phyloP scores from a whole-genome alignment of 2,113 vertebrate genomes.

The Piaya cayana region DNA sequence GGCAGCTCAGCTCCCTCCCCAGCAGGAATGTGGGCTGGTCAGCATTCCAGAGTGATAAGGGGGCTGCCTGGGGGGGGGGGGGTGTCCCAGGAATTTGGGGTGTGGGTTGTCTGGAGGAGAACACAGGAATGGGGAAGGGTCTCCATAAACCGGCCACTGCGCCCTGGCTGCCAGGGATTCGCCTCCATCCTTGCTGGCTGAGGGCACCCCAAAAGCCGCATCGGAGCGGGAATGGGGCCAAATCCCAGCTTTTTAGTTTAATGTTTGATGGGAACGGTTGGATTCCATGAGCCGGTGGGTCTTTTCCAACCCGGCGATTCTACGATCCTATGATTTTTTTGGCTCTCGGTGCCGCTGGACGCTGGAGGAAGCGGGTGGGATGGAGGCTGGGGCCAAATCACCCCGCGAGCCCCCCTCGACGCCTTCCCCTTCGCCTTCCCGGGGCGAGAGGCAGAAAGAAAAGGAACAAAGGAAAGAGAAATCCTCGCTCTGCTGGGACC shows the following conservation, averaged over 20 bases:
- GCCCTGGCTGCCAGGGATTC: background rate
- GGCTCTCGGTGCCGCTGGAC: too few species aligned
- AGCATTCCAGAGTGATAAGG: background rate
- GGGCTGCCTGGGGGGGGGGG: background rate
- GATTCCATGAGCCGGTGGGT: too few species aligned
- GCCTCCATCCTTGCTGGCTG: background rate
- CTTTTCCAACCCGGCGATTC: too few species aligned
- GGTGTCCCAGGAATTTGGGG: background rate
- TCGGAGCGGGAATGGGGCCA: fast-evolving
- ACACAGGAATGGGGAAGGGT: fast-evolving
- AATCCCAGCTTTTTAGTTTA: too few species aligned
- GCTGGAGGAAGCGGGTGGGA: background rate
- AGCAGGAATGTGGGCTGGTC: background rate
- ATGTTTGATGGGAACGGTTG: too few species aligned
- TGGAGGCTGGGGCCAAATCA: background rate
- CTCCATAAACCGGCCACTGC: background rate
- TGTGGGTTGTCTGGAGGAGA: background rate
- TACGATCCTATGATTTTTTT: too few species aligned
- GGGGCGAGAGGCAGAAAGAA: background rate
- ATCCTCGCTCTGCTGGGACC: background rate
- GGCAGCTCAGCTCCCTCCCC: background rate
- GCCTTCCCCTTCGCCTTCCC: background rate
- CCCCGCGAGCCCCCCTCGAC: background rate
- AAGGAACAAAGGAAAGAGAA: background rate
- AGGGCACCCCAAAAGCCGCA: background rate